A percentile compares a stretch with the other conserved stretches of the same genome.
Conservation (phyloP, 2,113 vertebrate species). For the Pteropus alecto region DNA sequence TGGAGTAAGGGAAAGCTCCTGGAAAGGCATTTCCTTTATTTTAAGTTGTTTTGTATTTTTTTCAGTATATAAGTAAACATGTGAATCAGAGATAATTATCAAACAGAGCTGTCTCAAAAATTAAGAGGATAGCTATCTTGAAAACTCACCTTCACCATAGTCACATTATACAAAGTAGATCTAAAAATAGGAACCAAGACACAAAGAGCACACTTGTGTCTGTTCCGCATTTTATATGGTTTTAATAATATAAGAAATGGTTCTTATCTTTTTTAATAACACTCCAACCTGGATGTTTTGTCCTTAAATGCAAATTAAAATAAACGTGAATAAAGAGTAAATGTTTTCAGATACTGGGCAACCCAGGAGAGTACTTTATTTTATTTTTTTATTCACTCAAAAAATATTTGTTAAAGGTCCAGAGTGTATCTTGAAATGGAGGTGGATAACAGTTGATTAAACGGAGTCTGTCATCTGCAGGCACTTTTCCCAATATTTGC, state of each 20-base stretch:
- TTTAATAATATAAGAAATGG: neutral
- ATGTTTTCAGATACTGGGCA: neutral
- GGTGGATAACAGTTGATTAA: neutral
- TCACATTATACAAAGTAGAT: neutral
- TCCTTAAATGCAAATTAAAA: neutral
- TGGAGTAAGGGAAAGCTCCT: neutral
- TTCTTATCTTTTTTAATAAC: neutral
- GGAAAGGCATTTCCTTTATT: neutral
- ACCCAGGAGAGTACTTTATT: neutral
- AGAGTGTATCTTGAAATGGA: neutral
- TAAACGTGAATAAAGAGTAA: neutral
- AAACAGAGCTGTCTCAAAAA: neutral
- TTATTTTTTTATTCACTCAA: neutral
- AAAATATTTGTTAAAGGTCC: neutral
- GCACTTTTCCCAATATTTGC: slow-evolving; percentile 39
- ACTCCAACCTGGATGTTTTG: neutral
- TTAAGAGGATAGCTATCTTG: neutral
- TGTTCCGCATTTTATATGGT: neutral
- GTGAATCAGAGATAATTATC: neutral
- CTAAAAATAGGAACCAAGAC: neutral
- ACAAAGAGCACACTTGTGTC: neutral
- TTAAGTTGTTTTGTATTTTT: neutral
- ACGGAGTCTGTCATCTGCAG: slow-evolving; percentile 39
- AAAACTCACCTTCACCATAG: neutral
- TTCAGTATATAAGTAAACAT: neutral